Evolutionary conservation across 1,140 invertebrate species (phyloP).

Genomic region (Aethina tumida): DNA sequence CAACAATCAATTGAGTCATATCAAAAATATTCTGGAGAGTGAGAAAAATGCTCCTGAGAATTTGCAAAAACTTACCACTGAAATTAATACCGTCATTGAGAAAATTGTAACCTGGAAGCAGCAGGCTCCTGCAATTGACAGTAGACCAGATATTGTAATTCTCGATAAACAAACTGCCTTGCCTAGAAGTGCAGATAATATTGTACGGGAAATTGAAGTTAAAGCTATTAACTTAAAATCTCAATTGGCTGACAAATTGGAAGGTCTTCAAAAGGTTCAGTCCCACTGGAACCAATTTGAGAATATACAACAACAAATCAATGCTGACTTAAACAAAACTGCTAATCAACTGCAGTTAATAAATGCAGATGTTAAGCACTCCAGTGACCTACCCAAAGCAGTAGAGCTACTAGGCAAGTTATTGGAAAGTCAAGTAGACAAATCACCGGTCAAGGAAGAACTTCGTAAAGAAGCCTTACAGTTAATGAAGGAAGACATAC

Average conservation of each 20-base stretch:
- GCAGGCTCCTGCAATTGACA: conserved; percentile 57
- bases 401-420: conserved; percentile 47
- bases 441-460: conserved; percentile 44
- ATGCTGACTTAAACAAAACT: conserved; percentile 49
- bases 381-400: conserved; percentile 47
- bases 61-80: conserved; percentile 52
- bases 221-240: conserved; percentile 53
- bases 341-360: conserved; percentile 44
- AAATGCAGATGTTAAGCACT: conserved; percentile 38
- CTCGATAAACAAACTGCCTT: conserved; percentile 55
- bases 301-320: conserved; percentile 52
- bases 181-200: conserved; percentile 54
- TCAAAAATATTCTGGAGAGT: conserved; percentile 66
- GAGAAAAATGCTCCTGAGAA: conserved; percentile 55
- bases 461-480: conserved; percentile 61
- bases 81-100: conserved; percentile 52
- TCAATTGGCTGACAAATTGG: conserved; percentile 52
- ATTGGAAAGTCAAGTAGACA: conserved; percentile 42
- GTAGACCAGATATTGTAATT: conserved; percentile 44
- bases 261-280: conserved; percentile 56
- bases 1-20: conserved; percentile 67
- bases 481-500: conserved; percentile 71
- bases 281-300: conserved; percentile 59
- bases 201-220: conserved; percentile 61
- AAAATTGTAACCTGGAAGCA: conserved; percentile 61